phyloP scores from a whole-genome alignment of 2,113 vertebrate species.

The Ondatra zibethicus region DNA sequence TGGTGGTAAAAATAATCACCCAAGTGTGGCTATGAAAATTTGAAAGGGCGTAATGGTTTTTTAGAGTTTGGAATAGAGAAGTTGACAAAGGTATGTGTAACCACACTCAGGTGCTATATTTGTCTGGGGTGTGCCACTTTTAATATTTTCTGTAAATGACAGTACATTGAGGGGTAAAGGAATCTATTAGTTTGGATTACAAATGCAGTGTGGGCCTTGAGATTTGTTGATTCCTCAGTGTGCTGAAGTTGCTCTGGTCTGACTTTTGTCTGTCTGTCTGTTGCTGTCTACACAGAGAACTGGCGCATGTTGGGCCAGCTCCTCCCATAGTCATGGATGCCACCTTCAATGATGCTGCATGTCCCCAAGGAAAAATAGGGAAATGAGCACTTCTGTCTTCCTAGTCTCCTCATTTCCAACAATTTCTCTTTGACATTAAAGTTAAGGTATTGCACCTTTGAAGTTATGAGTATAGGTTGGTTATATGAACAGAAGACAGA shows the following conservation, averaged over 20 bases:
- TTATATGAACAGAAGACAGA: not conserved
- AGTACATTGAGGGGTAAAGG: not conserved
- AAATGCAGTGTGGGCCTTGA: not conserved
- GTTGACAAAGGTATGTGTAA: not conserved
- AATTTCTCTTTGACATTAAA: slow-evolving; percentile 9
- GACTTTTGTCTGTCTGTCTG: not conserved
- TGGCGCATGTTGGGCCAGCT: not conserved
- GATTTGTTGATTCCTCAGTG: not conserved
- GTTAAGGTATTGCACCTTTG: not conserved
- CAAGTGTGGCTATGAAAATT: not conserved
- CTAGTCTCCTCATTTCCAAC: not conserved
- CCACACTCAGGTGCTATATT: not conserved
- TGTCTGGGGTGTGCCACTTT: not conserved
- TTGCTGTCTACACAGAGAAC: accelerated
- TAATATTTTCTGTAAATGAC: not conserved
- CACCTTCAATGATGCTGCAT: not conserved
- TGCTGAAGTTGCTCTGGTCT: not conserved
- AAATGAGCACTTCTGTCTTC: not conserved
- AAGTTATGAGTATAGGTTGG: not conserved
- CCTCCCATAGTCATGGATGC: accelerated
- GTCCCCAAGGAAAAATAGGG: too few species aligned
- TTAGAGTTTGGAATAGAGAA: not conserved
- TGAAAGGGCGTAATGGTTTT: not conserved
- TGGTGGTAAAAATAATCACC: not conserved
- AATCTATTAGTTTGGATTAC: not conserved